Evolutionary conservation across 2,113 vertebrate species (phyloP).

Genomic region (Malaclemys terrapin): DNA sequence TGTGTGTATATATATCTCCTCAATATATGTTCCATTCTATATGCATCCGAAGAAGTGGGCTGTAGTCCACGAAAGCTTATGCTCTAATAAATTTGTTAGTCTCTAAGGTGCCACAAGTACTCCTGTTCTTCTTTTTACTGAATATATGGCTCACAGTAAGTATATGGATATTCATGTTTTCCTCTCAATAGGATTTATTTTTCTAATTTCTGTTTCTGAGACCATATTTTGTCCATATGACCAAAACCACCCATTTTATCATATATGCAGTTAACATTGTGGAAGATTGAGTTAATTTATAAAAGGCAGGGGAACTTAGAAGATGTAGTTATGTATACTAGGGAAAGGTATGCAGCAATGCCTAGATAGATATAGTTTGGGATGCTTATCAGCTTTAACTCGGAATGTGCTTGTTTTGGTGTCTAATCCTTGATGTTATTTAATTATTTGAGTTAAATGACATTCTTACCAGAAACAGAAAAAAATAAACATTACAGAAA

Average conservation of each 20-base stretch:
- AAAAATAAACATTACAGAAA: neutral
- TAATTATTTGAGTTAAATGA: slow-evolving; percentile 2
- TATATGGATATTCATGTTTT: neutral
- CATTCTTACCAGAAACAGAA: neutral
- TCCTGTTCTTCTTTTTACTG: no score
- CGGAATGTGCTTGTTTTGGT: neutral
- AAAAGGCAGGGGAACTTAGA: neutral
- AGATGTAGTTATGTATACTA: neutral
- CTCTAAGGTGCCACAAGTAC: no score
- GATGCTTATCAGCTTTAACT: neutral
- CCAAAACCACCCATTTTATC: neutral
- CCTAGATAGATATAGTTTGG: rapidly evolving
- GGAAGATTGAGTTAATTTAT: neutral
- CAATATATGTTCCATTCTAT: no score
- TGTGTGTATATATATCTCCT: no score
- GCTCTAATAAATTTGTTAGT: no score
- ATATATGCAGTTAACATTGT: neutral
- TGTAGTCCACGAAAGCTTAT: no score
- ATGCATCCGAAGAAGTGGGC: no score
- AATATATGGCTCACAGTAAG: neutral
- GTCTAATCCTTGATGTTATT: neutral
- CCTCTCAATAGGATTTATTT: neutral
- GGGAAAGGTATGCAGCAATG: neutral
- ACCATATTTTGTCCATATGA: neutral
- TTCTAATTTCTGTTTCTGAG: neutral